phyloP scores from a whole-genome alignment of 2,888 invertebrate genomes.

The Encarsia formosa region DNA sequence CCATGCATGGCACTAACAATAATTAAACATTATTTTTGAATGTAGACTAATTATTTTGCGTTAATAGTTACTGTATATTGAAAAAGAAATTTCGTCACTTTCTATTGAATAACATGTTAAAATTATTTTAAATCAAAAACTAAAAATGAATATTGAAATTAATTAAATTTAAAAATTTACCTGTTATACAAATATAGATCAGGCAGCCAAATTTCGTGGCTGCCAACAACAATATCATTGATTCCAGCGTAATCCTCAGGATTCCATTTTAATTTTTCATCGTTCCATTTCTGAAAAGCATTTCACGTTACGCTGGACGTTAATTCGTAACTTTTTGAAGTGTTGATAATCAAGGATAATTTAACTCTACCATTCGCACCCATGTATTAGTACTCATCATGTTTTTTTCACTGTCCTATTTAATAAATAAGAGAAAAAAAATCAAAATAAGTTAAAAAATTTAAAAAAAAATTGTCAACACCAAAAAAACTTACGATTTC shows the following conservation, averaged over 20 bases:
- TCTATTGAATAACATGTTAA: no score
- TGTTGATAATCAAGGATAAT: slow-evolving; percentile 10
- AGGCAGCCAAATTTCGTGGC: slow-evolving; percentile 75
- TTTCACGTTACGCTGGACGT: slow-evolving; percentile 15
- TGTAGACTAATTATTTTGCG: neutral
- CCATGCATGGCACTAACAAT: slow-evolving; percentile 54
- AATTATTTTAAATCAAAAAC: no score
- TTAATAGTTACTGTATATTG: neutral
- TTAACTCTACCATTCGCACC: slow-evolving; percentile 20
- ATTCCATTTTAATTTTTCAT: slow-evolving; percentile 72
- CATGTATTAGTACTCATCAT: slow-evolving; percentile 18
- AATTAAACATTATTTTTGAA: neutral
- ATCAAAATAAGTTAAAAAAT: no score
- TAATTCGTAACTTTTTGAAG: neutral
- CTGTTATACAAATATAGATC: slow-evolving; percentile 72
- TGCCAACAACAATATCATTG: slow-evolving; percentile 58
- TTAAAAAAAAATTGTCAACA: no score
- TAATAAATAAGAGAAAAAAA: no score
- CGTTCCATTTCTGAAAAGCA: slow-evolving; percentile 63
- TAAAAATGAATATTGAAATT: no score
- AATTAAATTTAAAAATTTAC: slow-evolving; percentile 44
- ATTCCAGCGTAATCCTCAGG: slow-evolving; percentile 63
- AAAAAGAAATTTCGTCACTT: no score
- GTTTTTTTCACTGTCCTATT: slow-evolving; percentile 18
- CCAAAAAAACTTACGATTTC: slow-evolving; percentile 16